phyloP scores from a whole-genome alignment of 2,888 invertebrate genomes.

The Boloria selene region DNA sequence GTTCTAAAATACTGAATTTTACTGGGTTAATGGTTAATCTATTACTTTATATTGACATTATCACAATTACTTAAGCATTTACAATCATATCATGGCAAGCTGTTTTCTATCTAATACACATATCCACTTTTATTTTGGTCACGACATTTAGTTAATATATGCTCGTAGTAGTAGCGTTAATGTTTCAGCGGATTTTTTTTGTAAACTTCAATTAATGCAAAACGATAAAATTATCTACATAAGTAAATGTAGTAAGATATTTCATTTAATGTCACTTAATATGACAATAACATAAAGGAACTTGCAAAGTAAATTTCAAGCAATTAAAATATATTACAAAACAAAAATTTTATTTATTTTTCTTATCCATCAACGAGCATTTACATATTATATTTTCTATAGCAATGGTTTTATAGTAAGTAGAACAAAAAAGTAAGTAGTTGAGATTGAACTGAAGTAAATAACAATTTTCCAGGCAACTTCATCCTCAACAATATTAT shows the following conservation, averaged over 20 bases:
- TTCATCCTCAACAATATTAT: constrained; percentile 21
- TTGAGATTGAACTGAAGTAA: constrained; percentile 9
- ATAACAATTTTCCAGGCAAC: constrained; percentile 22
- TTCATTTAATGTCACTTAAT: too few species aligned
- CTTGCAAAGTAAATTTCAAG: too few species aligned
- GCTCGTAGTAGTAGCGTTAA: constrained; percentile 3
- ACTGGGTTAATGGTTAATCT: constrained; percentile 12
- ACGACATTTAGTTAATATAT: constrained; percentile 20
- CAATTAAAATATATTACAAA: too few species aligned
- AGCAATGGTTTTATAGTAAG: too few species aligned
- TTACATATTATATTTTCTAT: too few species aligned
- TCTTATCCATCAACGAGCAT: too few species aligned
- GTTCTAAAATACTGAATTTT: not conserved
- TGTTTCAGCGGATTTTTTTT: not conserved
- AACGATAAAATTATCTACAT: not conserved
- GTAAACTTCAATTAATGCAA: not conserved
- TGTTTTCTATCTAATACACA: constrained; percentile 30
- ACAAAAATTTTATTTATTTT: too few species aligned
- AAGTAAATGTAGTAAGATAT: too few species aligned
- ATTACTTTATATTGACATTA: constrained; percentile 33
- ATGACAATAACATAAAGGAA: too few species aligned
- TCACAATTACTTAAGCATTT: constrained; percentile 44
- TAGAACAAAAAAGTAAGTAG: not conserved
- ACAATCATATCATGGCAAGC: constrained; percentile 44
- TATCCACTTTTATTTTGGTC: constrained; percentile 25